These are phyloP conservation scores for Cervus canadensis DNA, from an alignment of 2,113 vertebrate genomes.

Conservation along the genomic window DNA sequence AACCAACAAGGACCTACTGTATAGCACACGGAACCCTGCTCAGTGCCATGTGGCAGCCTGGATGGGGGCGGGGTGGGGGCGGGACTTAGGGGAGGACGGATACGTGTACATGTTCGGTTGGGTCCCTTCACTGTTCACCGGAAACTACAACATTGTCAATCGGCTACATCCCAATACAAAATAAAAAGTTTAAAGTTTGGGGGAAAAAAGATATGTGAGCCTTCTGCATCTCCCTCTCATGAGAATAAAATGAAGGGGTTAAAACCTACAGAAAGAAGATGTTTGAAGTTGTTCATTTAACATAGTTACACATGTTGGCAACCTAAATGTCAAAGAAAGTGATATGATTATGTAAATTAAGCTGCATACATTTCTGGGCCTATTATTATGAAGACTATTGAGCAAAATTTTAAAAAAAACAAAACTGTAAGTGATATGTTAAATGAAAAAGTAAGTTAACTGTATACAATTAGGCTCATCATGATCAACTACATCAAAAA, in stretches of 20 bases:
- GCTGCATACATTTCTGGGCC: background rate
- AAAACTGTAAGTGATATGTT: background rate
- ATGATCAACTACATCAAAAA: slow-evolving; percentile 1
- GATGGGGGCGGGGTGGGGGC: background rate
- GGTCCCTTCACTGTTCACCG: background rate
- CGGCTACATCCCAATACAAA: background rate
- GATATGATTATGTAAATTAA: background rate
- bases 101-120: background rate
- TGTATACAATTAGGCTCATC: background rate
- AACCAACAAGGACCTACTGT: background rate
- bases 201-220: background rate
- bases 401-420: slow-evolving; percentile 7
- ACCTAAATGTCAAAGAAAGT: background rate
- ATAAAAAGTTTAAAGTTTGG: background rate
- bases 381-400: background rate
- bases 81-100: background rate
- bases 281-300: background rate
- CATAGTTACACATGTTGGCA: background rate
- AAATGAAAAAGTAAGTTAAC: background rate
- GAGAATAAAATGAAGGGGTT: background rate
- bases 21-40: background rate
- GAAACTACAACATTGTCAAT: background rate
- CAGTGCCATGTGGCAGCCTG: background rate
- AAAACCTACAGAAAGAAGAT: background rate
- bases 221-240: background rate